These are phyloP conservation scores for Papilio polytes DNA, from an alignment of 1,140 invertebrate species.

Conservation along the genomic window DNA sequence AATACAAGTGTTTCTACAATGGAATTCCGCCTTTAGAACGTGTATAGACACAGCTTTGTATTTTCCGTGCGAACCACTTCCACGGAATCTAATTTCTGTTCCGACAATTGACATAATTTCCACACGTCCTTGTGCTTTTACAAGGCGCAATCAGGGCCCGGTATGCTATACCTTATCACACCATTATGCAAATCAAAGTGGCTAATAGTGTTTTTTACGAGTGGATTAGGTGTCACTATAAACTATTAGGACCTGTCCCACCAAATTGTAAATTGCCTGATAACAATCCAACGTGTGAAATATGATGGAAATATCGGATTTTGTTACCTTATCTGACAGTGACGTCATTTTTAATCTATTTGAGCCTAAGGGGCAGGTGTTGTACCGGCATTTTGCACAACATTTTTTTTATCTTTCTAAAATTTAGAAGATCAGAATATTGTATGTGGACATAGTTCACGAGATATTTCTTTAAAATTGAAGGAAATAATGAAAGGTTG, in stretches of 20 bases:
- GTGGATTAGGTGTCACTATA: background rate
- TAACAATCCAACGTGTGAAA: too few species aligned
- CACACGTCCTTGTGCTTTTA: background rate
- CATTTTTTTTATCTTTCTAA: too few species aligned
- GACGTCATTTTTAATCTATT: too few species aligned
- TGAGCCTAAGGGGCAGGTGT: background rate
- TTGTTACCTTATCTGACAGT: too few species aligned
- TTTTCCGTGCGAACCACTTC: background rate
- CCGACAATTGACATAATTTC: background rate
- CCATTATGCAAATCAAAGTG: conserved; percentile 7
- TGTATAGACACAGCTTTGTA: background rate
- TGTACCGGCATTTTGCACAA: background rate
- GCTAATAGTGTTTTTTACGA: background rate
- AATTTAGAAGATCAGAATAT: too few species aligned
- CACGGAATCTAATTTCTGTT: conserved; percentile 12
- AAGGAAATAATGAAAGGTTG: too few species aligned
- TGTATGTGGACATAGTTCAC: too few species aligned
- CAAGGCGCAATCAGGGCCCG: background rate
- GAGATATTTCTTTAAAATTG: too few species aligned
- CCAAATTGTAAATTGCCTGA: too few species aligned
- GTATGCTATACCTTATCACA: background rate
- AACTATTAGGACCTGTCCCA: background rate
- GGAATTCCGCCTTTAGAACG: too few species aligned
- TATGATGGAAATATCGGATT: too few species aligned
- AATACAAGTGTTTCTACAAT: too few species aligned